Base-by-base conservation (phyloP, 2,888 invertebrate genomes). In the Phlogophora meticulosa region DNA sequence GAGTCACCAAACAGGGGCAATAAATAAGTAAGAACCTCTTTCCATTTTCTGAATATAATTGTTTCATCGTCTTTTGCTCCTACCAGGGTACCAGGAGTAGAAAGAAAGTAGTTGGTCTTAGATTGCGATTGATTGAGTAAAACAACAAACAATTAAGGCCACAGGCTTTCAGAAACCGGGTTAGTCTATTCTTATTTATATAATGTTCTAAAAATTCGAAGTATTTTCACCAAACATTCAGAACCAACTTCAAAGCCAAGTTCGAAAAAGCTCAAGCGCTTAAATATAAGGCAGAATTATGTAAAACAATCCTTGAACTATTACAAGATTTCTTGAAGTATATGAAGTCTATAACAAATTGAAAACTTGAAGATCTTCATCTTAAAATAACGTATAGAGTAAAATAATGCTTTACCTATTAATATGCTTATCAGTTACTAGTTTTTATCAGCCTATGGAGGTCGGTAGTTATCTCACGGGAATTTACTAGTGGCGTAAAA, bases 261-360 rank as follows among this genome's bases (percentile, higher is more conserved):
- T 58, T 53, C 1, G 4, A 15, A 43, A 53, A 36, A 58, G 17
- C 28, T 57, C 32, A 57, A 63, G 24, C 22, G 17, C 51, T 51
- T 62, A 34, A 60, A 59, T 49, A 22, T 56, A 61, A 52, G 24
- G 53, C 17, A 24, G 38, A 28, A 58, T 64, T 24, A 72, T 64
- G 48, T 63, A 20, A 49, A 62, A 70, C 22, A 52, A 57, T 32
- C 9, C 7, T 20, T 55, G 9, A 45, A 61, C 49, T 56, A 62
- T 52, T n/a, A 43, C 38, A 48, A 53, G 7, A 60, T 7, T 24
- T 40, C 22, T 45, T 57, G 17, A 52, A 72, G 40, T 51, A 65
- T 72, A 49, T 40, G 9, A 58, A 63, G 22, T 46, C 4, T 10
- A 11, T 24, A 53, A 43, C 17, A 11, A 72, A 43, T 62, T 28